Evolutionary conservation across 2,113 vertebrate species (phyloP).

Genomic region (Clarias magur): DNA sequence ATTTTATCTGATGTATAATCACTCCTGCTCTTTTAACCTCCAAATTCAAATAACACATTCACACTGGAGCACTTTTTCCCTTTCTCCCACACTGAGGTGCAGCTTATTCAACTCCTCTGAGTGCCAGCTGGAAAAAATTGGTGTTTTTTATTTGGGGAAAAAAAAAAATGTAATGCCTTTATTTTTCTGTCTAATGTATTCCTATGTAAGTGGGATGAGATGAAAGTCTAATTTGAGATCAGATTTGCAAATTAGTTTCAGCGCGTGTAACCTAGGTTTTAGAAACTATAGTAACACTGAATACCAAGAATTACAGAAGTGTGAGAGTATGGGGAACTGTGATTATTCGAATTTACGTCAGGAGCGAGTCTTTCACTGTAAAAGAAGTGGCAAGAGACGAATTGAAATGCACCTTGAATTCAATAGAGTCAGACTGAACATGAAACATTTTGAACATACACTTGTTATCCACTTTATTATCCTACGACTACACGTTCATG

Average conservation of each 20-base stretch:
- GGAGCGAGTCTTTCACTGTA: neutral
- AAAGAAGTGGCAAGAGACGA: neutral
- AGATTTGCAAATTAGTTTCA: neutral
- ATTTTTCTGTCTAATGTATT: neutral
- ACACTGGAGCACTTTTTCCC: neutral
- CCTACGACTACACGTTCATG: no score
- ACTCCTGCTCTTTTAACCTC: neutral
- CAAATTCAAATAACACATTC: constrained; percentile 13
- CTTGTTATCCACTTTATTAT: neutral
- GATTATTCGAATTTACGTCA: neutral
- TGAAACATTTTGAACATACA: neutral
- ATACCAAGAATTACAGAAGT: neutral
- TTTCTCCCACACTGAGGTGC: neutral
- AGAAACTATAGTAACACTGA: neutral
- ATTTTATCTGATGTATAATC: constrained; percentile 10
- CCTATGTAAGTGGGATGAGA: neutral
- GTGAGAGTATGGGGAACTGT: neutral
- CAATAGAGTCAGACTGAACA: neutral
- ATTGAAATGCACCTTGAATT: neutral
- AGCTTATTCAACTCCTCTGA: neutral
- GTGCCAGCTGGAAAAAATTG: neutral
- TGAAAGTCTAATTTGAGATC: neutral
- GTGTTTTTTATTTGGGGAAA: neutral
- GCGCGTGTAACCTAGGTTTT: neutral
- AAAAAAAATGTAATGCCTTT: no score